Evolutionary conservation across 1,140 invertebrate genomes (phyloP), one percentile per base, ranked within the genome.

Genomic region (Phymorhynchus buccinoides): DNA sequence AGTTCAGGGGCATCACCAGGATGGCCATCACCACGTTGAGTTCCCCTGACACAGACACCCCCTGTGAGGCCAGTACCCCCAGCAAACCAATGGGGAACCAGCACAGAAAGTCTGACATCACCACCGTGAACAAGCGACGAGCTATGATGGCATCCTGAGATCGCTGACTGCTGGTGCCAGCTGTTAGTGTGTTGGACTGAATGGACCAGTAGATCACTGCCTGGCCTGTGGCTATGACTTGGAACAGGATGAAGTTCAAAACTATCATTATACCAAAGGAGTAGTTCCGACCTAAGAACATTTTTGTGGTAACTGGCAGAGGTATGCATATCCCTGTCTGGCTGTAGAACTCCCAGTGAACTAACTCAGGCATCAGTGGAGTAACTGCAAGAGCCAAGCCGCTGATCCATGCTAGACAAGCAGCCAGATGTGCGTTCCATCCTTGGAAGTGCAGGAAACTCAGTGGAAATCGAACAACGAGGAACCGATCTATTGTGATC

Each of bases 271-370:
- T 37, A 9, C 68, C 68, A 18, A 71, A 71, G 68, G 68, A 71
- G 6, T 71, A 71, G 68, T 6, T 14, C 12, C 27, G 68, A 6
- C 68, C 68, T 6, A 32, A n/a, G 18, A 71, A 71, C 68, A 12
- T 35, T 71, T 2, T 71, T 18, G 30, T 71, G 30, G 68, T 71
- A 9, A 71, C n/a, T 16, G 68, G 68, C 68, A 71, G 68, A 32
- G 68, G 68, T 6, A 71, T 71, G 30, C 68, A 71, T n/a, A 71
- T 71, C 30, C 68, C 68, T 37, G 68, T 71, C 1, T 71, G 68
- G 18, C 68, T 71, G 68, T 71, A 71, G 68, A 71, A 71, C 68
- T 71, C 30, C 68, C 68, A 71, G 68, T 71, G 68, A 37, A 32
- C 0, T 32, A 71, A n/a, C 32, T 12, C 30, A 14, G 68, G 68